These are phyloP conservation scores for Argyresthia albistria DNA, from an alignment of 2,888 invertebrate species.

Conservation along the genomic window DNA sequence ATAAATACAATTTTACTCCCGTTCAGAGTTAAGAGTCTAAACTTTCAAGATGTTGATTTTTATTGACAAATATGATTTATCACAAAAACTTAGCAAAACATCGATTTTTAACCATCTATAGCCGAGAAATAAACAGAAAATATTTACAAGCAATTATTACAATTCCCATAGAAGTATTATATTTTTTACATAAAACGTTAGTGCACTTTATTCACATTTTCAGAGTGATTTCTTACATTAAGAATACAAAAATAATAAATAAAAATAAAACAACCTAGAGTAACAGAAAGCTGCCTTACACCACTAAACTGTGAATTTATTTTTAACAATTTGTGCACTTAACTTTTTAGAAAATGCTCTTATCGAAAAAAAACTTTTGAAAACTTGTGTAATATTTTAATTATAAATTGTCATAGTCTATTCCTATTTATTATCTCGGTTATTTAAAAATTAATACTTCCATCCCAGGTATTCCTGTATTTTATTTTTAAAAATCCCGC, in stretches of 20 bases:
- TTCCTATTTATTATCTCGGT: conserved; percentile 62
- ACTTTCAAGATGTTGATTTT: not conserved
- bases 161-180: conserved; percentile 43
- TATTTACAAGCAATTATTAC: conserved; percentile 43
- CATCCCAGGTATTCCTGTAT: conserved; percentile 38
- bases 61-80: conserved; percentile 5
- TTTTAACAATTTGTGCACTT: conserved; percentile 15
- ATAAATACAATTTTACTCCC: not conserved
- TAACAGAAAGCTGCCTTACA: conserved; percentile 30
- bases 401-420: conserved; percentile 27
- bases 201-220: conserved; percentile 58
- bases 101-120: conserved; percentile 13
- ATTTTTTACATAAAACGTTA: conserved; percentile 44
- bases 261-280: conserved; percentile 25
- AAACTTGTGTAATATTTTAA: conserved; percentile 18
- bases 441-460: conserved; percentile 50
- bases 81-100: conserved; percentile 20
- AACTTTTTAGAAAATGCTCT: not conserved
- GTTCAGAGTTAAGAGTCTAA: not conserved
- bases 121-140: conserved; percentile 19
- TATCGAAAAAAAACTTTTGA: conserved; percentile 13
- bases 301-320: conserved; percentile 35
- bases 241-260: conserved; percentile 14
- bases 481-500: conserved; percentile 36
- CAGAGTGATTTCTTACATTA: conserved; percentile 24